phyloP scores from a whole-genome alignment of 2,113 vertebrate genomes.

The Eretmochelys imbricata region DNA sequence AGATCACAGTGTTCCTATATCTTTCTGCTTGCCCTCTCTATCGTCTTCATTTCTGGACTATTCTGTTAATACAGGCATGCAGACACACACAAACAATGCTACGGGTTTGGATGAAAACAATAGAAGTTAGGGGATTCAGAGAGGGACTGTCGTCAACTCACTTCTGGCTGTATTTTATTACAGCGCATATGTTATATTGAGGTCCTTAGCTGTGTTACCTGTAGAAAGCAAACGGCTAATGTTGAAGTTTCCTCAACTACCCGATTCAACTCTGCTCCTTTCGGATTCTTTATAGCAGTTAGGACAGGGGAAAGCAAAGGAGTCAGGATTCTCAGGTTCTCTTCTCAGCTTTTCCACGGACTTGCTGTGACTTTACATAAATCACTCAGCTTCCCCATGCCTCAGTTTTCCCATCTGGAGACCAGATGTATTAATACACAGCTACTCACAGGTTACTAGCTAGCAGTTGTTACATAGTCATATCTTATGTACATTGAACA shows the following conservation, averaged over 20 bases:
- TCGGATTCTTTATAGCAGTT: fast-evolving
- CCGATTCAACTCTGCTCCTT: not conserved
- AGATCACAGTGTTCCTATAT: not conserved
- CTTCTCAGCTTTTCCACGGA: not conserved
- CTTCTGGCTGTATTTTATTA: not conserved
- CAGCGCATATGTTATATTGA: not conserved
- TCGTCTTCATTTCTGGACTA: not conserved
- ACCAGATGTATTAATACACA: not conserved
- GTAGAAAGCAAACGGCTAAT: not conserved
- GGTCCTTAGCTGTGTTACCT: not conserved
- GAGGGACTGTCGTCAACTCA: not conserved
- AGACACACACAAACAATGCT: not conserved
- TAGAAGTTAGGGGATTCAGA: not conserved
- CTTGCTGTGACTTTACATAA: not conserved
- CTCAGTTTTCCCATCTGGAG: not conserved
- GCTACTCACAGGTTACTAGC: not conserved
- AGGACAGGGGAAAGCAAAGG: not conserved
- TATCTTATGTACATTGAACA: not conserved
- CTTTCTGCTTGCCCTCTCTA: not conserved
- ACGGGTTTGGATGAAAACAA: not conserved
- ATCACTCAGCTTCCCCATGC: not conserved
- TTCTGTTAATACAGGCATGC: not conserved
- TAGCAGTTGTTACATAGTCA: not conserved
- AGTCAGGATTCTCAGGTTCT: not conserved
- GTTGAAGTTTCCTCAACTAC: not conserved